Conservation (phyloP, 2,888 invertebrate genomes). For the Congeria kusceri region DNA sequence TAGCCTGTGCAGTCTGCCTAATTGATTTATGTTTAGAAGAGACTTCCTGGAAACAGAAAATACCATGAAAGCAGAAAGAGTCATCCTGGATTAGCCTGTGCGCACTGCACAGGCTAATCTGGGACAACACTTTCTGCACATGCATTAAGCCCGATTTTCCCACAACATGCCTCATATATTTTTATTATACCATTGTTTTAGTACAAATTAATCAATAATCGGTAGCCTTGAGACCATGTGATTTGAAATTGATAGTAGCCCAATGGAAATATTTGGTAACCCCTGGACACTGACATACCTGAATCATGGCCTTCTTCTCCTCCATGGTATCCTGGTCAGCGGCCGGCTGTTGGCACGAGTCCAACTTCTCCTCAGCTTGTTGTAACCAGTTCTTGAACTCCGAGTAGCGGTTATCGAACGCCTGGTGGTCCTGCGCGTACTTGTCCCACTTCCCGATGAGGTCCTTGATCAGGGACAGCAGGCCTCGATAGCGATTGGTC, state of each 20-base stretch:
- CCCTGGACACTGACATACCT: slow-evolving; percentile 67
- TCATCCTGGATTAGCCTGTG: too few species aligned
- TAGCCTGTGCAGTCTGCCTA: too few species aligned
- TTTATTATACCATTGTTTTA: background rate
- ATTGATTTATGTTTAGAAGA: too few species aligned
- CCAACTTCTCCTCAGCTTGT: slow-evolving; percentile 93
- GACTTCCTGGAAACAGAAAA: too few species aligned
- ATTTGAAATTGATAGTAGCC: background rate
- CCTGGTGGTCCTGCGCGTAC: slow-evolving; percentile 95
- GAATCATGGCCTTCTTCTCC: slow-evolving; percentile 89
- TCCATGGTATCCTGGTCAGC: slow-evolving; percentile 94
- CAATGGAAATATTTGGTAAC: too few species aligned
- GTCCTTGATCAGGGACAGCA: slow-evolving; percentile 96
- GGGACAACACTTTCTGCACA: too few species aligned
- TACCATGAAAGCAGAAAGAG: too few species aligned
- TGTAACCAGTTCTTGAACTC: slow-evolving; percentile 98
- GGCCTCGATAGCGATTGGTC: slow-evolving; percentile 95
- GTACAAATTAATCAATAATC: background rate
- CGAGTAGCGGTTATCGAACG: slow-evolving; percentile 95
- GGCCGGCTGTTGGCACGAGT: slow-evolving; percentile 92
- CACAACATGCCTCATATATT: background rate
- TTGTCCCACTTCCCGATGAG: slow-evolving; percentile 96
- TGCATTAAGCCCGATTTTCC: background rate
- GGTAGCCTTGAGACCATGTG: background rate
- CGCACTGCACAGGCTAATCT: too few species aligned